Base-by-base conservation (phyloP, 2,113 vertebrate species). In the Aptenodytes forsteri region DNA sequence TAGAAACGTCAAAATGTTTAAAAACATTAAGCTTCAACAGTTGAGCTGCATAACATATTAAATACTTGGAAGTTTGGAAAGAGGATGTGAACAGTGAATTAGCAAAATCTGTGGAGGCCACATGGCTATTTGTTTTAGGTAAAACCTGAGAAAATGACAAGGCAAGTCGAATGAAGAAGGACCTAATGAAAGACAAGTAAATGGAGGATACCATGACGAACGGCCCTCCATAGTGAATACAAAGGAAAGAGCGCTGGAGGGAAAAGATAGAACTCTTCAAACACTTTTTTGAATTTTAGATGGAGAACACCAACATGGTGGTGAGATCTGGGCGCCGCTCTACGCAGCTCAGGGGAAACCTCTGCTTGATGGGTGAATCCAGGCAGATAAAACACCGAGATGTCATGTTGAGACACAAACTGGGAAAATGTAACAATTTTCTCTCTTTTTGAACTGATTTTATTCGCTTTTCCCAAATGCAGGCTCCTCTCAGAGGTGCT, bases 171-270 rank as follows among this genome's bases (percentile, higher is more conserved):
- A 85, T n/a, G 42, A 84, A 64, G 59, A 58, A 62, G 29, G 75
- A 49, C 27, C 13, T 29, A 58, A 67, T 18, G 16, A 85, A 40
- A 71, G 56, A 38, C 10, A 78, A 62, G 27, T 61, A 54, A 87
- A 65, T 26, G 27, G 42, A 65, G 16, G 13, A 32, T 54, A 54
- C 25, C 0, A 0, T 19, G 26, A n/a, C 0, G 1, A 89, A 49
- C 1, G 2, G 25, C 49, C 50, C 32, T 91, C 16, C 19, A 6
- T 1, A 56, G 16, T 42, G 54, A 58, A 25, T 21, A 23, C 2
- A 38, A 66, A 82, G 42, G 14, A 83, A 85, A 38, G 23, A 84
- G 29, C 52, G 71, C 7, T 38, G 25, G 14, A 58, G 10, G 26
- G 38, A 85, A 47, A 87, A 65, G 19, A 79, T 30, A 61, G 44